Conservation (phyloP, 2,888 invertebrate genomes). For the Clanis bilineata region DNA sequence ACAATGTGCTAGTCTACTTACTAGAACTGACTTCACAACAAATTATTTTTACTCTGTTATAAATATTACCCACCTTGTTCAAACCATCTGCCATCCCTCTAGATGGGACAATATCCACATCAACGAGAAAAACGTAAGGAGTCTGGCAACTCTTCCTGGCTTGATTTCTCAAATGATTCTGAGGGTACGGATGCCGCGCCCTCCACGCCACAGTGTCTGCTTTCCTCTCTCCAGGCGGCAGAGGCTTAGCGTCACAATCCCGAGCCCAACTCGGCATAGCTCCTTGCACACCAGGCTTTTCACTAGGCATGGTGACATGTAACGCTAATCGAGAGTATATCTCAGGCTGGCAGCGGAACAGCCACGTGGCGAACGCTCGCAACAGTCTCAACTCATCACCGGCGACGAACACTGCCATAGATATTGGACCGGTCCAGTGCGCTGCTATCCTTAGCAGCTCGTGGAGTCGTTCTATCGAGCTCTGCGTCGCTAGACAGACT, state of each 20-base stretch:
- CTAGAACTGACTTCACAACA: too few species aligned
- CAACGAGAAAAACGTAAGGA: constrained; percentile 91
- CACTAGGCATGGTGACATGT: constrained; percentile 88
- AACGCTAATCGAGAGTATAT: constrained; percentile 88
- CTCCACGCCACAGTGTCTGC: constrained; percentile 87
- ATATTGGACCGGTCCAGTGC: constrained; percentile 94
- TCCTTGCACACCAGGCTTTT: constrained; percentile 83
- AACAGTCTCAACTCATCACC: constrained; percentile 89
- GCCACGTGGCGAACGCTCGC: constrained; percentile 88
- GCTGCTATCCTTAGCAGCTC: constrained; percentile 90
- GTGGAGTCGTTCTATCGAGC: constrained; percentile 90
- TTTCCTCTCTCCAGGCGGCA: constrained; percentile 83
- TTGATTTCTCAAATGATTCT: constrained; percentile 93
- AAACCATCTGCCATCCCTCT: constrained; percentile 86
- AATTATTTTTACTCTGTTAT: too few species aligned
- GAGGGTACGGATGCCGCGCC: constrained; percentile 90
- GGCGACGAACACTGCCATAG: constrained; percentile 90
- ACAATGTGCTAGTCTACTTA: too few species aligned
- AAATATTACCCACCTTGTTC: constrained; percentile 72
- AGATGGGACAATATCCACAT: constrained; percentile 94
- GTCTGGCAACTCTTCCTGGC: constrained; percentile 93
- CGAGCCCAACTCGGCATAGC: constrained; percentile 81
- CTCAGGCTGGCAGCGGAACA: constrained; percentile 88
- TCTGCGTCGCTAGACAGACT: constrained; percentile 92
- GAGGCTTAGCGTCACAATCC: constrained; percentile 87